Percentiles rank a stretch among this genome's conserved stretches.
Conservation (phyloP, 2,113 vertebrate species). For the Panthera uncia region DNA sequence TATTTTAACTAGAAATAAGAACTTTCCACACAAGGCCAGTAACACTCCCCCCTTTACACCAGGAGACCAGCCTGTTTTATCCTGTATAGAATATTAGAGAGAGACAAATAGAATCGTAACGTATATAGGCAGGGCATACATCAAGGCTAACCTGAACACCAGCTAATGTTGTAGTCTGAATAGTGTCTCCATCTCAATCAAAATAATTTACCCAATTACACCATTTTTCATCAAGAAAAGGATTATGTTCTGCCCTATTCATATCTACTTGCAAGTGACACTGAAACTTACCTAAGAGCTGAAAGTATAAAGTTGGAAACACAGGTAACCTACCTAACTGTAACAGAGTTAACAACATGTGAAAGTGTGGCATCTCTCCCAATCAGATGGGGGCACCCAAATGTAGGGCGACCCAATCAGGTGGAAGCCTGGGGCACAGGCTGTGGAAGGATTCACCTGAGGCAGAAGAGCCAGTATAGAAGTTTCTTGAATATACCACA, state of each 20-base stretch:
- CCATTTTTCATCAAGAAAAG: background rate
- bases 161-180: background rate
- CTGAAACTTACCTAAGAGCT: background rate
- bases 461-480: background rate
- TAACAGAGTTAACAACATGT: background rate
- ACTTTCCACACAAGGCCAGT: background rate
- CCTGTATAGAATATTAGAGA: background rate
- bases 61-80: background rate
- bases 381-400: background rate
- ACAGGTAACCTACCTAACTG: background rate
- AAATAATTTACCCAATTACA: constrained; percentile 9
- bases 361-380: background rate
- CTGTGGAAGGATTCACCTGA: background rate
- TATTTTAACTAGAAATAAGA: constrained; percentile 41
- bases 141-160: background rate
- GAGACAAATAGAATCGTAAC: background rate
- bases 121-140: background rate
- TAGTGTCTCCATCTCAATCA: background rate
- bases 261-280: background rate
- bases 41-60: background rate
- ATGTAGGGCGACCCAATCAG: background rate
- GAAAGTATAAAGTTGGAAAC: background rate
- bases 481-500: background rate
- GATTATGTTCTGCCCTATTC: background rate
- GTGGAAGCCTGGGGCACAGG: background rate